phyloP scores from a whole-genome alignment of 2,797 vertebrate species.

The Hippoglossus hippoglossus region DNA sequence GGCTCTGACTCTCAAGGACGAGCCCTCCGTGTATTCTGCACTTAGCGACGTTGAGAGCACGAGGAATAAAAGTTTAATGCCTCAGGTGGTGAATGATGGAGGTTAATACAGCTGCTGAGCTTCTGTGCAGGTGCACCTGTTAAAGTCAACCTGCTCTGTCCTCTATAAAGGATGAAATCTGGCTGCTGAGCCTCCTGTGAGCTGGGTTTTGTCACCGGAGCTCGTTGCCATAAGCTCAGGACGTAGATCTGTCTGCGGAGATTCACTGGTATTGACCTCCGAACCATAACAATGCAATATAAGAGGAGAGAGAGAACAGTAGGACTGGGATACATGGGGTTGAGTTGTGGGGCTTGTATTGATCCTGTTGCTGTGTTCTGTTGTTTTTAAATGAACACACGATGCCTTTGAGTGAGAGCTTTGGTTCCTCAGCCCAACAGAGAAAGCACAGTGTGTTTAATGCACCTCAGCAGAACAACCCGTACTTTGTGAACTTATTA shows the following conservation, averaged over 20 bases:
- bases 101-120: conserved; percentile 27
- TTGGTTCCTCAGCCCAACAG: background rate
- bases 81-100: conserved; percentile 8
- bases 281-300: conserved; percentile 31
- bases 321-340: conserved; percentile 7
- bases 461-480: too few species aligned
- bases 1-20: background rate
- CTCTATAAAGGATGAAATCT: background rate
- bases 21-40: background rate
- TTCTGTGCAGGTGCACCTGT: conserved; percentile 15
- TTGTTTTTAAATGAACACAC: conserved; percentile 19
- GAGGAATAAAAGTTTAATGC: conserved; percentile 3
- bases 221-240: background rate
- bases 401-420: conserved; percentile 9
- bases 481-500: background rate
- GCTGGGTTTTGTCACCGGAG: background rate
- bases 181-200: conserved; percentile 6
- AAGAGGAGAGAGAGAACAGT: conserved; percentile 8
- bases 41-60: background rate
- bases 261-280: conserved; percentile 18
- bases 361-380: conserved; percentile 11
- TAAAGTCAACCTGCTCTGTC: conserved; percentile 21
- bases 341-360: conserved; percentile 25
- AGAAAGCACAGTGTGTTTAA: background rate
- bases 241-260: conserved; percentile 17